phyloP scores from a whole-genome alignment of 1,140 invertebrate genomes.

The Hyposmocoma kahamanoa region DNA sequence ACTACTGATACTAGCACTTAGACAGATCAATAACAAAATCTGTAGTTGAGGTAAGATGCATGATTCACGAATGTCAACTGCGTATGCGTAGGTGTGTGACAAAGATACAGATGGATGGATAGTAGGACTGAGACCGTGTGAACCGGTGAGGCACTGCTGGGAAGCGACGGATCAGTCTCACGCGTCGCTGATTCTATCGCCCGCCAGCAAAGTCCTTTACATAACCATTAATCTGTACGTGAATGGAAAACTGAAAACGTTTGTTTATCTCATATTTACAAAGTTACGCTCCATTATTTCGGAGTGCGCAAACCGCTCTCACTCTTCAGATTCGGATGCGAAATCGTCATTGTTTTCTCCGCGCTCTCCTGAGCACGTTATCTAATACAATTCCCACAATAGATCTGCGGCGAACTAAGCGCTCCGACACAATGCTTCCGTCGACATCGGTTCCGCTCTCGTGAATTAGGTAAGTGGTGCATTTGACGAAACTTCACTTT shows the following conservation, averaged over 20 bases:
- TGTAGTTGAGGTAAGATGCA: slow-evolving; percentile 7
- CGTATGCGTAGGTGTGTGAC: slow-evolving; percentile 26
- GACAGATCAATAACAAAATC: background rate
- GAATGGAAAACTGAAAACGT: slow-evolving; percentile 20
- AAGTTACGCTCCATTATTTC: background rate
- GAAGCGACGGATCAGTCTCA: slow-evolving; percentile 31
- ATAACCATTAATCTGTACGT: slow-evolving; percentile 29
- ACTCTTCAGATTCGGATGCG: slow-evolving; percentile 42
- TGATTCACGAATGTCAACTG: slow-evolving; percentile 19
- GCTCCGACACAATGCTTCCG: slow-evolving; percentile 47
- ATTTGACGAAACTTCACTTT: slow-evolving; percentile 67
- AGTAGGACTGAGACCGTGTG: slow-evolving; percentile 37
- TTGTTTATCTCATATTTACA: background rate
- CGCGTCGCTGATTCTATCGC: slow-evolving; percentile 36
- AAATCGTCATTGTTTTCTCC: slow-evolving; percentile 48
- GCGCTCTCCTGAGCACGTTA: slow-evolving; percentile 48
- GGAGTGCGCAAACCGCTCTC: slow-evolving; percentile 32
- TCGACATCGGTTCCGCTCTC: slow-evolving; percentile 62
- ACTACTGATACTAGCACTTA: too few species aligned
- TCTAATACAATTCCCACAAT: slow-evolving; percentile 55
- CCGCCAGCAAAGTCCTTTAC: slow-evolving; percentile 18
- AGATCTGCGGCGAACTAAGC: slow-evolving; percentile 22
- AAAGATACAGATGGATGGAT: slow-evolving; percentile 15
- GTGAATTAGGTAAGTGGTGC: slow-evolving; percentile 64
- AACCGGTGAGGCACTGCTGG: slow-evolving; percentile 13